Evolutionary conservation across 2,113 vertebrate genomes (phyloP), one percentile per base, ranked within the genome.

Genomic region (Arvicanthis niloticus): DNA sequence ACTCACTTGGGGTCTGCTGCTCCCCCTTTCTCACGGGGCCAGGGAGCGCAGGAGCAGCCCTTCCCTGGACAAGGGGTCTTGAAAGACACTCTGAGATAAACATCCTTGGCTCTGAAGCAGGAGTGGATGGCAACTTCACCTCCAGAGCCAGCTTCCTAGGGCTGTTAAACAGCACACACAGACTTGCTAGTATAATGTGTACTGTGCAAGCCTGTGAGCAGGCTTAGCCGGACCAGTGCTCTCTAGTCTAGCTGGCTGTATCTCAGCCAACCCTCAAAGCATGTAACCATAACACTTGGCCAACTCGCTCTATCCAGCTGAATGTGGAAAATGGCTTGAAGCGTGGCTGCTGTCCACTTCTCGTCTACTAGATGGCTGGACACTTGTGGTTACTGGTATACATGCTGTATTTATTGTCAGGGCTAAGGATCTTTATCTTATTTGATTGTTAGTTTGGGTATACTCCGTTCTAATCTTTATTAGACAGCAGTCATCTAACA

Each of bases 351-450:
- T 42, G 56, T 76, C 82, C 37, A 1, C 76, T 88, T 84, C 42
- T 94, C 17, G 12, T 62, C 81, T 82, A 17, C 26, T 45, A 31
- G 58, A 19, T 42, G 45, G 12, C 84, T 45, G 78, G 24, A 56
- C 94, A 24, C n/a, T 24, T 51, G 5, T 84, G 60, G n/a, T 72
- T 75, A 84, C 48, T 67, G 13, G 19, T 68, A 29, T 60, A 34
- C 91, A 26, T 78, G 16, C 76, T 90, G 0, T 81, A n/a, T 91
- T 94, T 94, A 92, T 95, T 91, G 90, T 90, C 58, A 29, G 40
- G 24, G 29, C 16, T 72, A 19, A 60, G 34, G 65, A 81, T 84
- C 81, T 88, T 88, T 96, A 42, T 29, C 13, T 19, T 26, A 6
- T 60, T 16, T 62, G 24, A 80, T 92, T 90, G 26, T 62, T 94